These are phyloP conservation scores for Coelopa frigida DNA, from an alignment of 1,140 invertebrate species.

Conservation along the genomic window DNA sequence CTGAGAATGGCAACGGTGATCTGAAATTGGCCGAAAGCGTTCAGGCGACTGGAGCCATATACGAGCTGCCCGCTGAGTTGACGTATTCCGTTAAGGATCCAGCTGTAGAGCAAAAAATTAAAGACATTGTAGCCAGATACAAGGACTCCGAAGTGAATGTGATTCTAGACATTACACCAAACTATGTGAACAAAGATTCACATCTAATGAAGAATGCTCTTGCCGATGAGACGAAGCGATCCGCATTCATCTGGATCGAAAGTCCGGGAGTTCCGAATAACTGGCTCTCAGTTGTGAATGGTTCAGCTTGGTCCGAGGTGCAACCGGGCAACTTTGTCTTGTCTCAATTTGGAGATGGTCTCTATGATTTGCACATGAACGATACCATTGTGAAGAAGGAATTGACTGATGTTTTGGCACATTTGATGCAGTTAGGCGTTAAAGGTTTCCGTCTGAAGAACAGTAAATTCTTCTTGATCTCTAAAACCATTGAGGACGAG, in stretches of 20 bases:
- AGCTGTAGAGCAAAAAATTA: conserved; percentile 30
- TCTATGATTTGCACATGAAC: conserved; percentile 61
- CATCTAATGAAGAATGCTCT: conserved; percentile 32
- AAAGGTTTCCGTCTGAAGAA: conserved; percentile 66
- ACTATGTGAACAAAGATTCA: conserved; percentile 46
- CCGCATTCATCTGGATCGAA: conserved; percentile 31
- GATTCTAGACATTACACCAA: conserved; percentile 50
- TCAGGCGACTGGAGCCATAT: conserved; percentile 33
- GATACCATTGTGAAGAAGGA: conserved; percentile 52
- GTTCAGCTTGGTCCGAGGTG: conserved; percentile 54
- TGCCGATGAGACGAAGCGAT: conserved; percentile 32
- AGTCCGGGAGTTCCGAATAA: conserved; percentile 54
- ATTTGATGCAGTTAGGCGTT: conserved; percentile 64
- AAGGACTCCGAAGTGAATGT: conserved; percentile 23
- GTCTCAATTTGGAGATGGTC: conserved; percentile 50
- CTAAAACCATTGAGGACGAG: conserved; percentile 48
- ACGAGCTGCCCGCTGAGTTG: conserved; percentile 28
- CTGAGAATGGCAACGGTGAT: conserved; percentile 14
- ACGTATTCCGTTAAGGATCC: conserved; percentile 31
- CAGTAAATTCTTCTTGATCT: conserved; percentile 57
- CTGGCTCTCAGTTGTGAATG: conserved; percentile 56
- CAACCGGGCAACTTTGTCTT: conserved; percentile 54
- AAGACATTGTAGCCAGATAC: conserved; percentile 25
- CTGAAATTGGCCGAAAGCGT: conserved; percentile 21
- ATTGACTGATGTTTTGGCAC: conserved; percentile 57